A percentile compares a stretch with the other conserved stretches of the same genome.
These are phyloP conservation scores for Epizoanthus fatuus DNA, from an alignment of 92 coral and sea anemone genomes.

Conservation along the genomic window DNA sequence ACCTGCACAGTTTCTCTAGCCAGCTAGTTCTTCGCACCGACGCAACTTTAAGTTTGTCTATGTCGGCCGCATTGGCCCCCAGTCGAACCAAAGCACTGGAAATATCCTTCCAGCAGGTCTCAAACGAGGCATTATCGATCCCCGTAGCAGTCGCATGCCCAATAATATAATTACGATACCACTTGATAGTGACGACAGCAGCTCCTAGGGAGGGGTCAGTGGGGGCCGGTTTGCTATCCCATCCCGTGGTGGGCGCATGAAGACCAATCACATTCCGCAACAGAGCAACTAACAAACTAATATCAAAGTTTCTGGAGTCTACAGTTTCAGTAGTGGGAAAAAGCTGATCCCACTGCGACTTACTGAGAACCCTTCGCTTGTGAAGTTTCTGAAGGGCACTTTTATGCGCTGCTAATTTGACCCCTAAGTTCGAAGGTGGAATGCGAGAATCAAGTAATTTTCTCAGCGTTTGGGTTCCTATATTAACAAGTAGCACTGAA, in stretches of 20 bases:
- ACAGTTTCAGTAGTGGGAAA: constrained; percentile 41
- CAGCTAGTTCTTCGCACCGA: constrained; percentile 34
- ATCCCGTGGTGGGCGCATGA: constrained; percentile 59
- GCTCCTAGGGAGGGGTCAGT: constrained; percentile 58
- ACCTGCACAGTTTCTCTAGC: constrained; percentile 53
- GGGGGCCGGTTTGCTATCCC: constrained; percentile 54
- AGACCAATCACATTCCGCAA: constrained; percentile 60
- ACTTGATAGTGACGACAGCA: constrained; percentile 56
- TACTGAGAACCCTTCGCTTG: constrained; percentile 9
- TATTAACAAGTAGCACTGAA: constrained; percentile 37
- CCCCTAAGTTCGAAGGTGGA: constrained; percentile 20
- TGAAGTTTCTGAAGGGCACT: constrained; percentile 2
- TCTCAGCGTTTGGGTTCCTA: constrained; percentile 42
- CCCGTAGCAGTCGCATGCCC: constrained; percentile 37
- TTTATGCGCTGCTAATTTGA: constrained; percentile 9
- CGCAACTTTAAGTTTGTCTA: constrained; percentile 5
- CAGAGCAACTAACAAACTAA: constrained; percentile 50
- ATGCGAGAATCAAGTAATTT: constrained; percentile 6
- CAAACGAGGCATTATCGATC: constrained; percentile 18
- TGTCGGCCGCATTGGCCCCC: constrained; percentile 35
- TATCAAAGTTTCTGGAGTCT: constrained; percentile 53
- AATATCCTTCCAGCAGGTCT: constrained; percentile 34
- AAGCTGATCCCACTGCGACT: constrained; percentile 47
- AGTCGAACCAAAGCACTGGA: constrained; percentile 38
- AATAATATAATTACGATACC: constrained; percentile 48